These are phyloP conservation scores for Oncorhynchus masou DNA, from an alignment of 2,113 vertebrate genomes.

Conservation along the genomic window DNA sequence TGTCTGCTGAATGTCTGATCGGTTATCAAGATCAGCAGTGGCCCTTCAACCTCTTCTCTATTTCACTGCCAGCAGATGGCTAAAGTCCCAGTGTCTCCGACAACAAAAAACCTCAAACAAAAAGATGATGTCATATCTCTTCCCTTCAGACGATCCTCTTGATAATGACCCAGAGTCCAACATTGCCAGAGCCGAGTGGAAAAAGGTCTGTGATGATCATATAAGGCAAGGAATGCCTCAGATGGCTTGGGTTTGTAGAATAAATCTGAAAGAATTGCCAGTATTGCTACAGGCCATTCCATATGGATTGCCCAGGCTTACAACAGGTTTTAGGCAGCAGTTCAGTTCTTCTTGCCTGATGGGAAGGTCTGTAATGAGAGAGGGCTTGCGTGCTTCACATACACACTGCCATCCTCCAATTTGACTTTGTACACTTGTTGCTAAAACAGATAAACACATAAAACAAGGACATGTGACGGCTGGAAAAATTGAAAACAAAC, in stretches of 20 bases:
- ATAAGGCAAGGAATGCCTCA: constrained; percentile 55
- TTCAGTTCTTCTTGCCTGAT: constrained; percentile 45
- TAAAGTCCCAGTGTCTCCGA: constrained; percentile 24
- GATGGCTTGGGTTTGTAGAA: constrained; percentile 43
- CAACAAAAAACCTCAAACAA: constrained; percentile 1
- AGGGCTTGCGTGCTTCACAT: constrained; percentile 63
- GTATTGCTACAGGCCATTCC: constrained; percentile 16
- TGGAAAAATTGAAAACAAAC: neutral
- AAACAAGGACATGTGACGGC: constrained; percentile 8
- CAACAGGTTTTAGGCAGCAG: constrained; percentile 8
- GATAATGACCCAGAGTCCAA: constrained; percentile 32
- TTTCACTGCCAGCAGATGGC: constrained; percentile 16
- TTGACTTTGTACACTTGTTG: constrained; percentile 74
- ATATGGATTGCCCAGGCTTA: neutral
- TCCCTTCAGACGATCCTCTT: constrained; percentile 41
- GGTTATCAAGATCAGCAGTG: constrained; percentile 11
- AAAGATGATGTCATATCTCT: constrained; percentile 48
- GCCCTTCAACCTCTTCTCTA: neutral
- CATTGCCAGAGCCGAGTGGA: constrained; percentile 38
- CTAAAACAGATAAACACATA: constrained; percentile 46
- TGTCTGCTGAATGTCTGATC: constrained; percentile 2
- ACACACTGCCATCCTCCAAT: constrained; percentile 66
- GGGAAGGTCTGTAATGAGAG: constrained; percentile 66
- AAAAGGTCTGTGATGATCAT: constrained; percentile 38
- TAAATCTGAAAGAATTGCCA: constrained; percentile 46